These are phyloP conservation scores for Drosophila demipolita DNA, from an alignment of 2,888 invertebrate genomes.

Conservation along the genomic window DNA sequence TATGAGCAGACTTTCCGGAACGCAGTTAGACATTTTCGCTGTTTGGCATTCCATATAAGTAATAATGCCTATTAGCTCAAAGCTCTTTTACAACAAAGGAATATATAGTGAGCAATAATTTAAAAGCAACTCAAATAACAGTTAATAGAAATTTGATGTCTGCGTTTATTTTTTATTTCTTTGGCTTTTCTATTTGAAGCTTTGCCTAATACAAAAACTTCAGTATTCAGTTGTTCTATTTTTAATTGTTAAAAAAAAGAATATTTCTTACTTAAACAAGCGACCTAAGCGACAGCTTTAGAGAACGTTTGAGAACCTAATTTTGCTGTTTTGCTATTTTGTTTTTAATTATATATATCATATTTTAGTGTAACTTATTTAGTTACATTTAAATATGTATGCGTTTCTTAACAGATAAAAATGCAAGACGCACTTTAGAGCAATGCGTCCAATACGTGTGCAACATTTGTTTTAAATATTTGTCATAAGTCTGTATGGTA, in stretches of 20 bases:
- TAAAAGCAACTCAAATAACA: constrained; percentile 8
- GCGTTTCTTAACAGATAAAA: constrained; percentile 47
- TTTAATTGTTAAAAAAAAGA: constrained; percentile 7
- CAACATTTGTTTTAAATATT: constrained; percentile 46
- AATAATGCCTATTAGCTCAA: constrained; percentile 18
- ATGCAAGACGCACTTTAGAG: constrained; percentile 33
- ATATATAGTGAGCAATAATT: constrained; percentile 1
- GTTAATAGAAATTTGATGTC: constrained; percentile 2
- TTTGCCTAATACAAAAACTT: constrained; percentile 14
- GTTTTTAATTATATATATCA: constrained; percentile 8
- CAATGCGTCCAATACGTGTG: constrained; percentile 30
- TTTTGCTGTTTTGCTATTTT: constrained; percentile 6
- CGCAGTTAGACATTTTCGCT: constrained; percentile 18
- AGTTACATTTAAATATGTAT: constrained; percentile 38
- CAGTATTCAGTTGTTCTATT: constrained; percentile 8
- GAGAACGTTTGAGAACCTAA: constrained; percentile 11
- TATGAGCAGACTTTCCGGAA: constrained; percentile 30
- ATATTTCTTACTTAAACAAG: constrained; percentile 6
- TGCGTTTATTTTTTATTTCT: constrained; percentile 3
- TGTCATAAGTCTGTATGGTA: constrained; percentile 43
- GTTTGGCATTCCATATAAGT: constrained; percentile 13
- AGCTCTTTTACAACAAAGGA: constrained; percentile 23
- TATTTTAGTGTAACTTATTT: constrained; percentile 26
- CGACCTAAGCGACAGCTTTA: neutral
- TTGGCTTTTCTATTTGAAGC: constrained; percentile 18